Conservation (phyloP, 2,113 vertebrate genomes). For the Cephalopterus ornatus region DNA sequence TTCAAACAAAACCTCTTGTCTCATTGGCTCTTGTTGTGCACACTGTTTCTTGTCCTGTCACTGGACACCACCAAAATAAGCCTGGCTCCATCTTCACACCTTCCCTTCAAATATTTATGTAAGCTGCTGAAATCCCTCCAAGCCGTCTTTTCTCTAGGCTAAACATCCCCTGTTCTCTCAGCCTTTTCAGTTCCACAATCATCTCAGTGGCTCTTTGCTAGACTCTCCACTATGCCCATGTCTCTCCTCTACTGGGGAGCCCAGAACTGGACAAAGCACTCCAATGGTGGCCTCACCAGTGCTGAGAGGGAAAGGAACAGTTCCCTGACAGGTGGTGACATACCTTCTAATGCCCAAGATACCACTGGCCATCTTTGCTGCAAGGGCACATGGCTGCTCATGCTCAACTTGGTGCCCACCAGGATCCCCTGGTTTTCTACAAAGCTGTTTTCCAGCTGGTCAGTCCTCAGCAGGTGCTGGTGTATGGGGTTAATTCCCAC, state of each 20-base stretch:
- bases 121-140: not conserved
- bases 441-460: not conserved
- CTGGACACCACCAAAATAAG: not conserved
- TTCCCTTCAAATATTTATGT: not conserved
- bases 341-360: not conserved
- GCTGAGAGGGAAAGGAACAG: not conserved
- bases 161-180: not conserved
- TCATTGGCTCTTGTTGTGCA: not conserved
- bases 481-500: not conserved
- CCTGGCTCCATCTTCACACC: not conserved
- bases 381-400: not conserved
- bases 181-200: not conserved
- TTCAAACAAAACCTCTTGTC: not conserved
- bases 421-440: not conserved
- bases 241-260: not conserved
- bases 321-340: not conserved
- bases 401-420: not conserved
- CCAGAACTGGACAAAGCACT: not conserved
- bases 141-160: not conserved
- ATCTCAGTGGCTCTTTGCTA: no score
- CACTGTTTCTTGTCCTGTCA: not conserved
- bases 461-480: not conserved
- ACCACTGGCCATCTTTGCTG: not conserved
- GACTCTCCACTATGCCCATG: not conserved
- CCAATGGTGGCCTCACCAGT: not conserved